phyloP scores from a whole-genome alignment of 1,140 invertebrate species.

The Drosophila takahashii region DNA sequence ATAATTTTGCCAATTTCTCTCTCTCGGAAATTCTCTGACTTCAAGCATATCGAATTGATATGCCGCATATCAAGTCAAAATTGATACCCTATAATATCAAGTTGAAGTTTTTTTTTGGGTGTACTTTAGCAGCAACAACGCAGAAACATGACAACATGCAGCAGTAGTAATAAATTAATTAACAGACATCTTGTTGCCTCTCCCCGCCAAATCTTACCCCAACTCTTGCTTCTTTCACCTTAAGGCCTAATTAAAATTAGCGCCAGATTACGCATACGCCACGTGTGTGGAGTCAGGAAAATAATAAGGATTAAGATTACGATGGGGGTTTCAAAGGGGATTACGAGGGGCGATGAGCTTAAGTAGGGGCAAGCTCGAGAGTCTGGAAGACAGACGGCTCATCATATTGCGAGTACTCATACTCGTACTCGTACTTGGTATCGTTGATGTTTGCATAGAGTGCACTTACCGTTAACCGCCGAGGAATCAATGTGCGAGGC shows the following conservation, averaged over 20 bases:
- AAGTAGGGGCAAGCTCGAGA: not conserved
- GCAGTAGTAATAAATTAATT: slow-evolving; percentile 32
- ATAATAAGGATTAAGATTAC: slow-evolving; percentile 12
- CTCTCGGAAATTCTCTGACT: no score
- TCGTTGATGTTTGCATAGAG: slow-evolving; percentile 50
- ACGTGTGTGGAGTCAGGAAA: slow-evolving; percentile 43
- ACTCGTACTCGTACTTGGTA: not conserved
- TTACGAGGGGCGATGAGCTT: not conserved
- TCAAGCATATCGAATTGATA: no score
- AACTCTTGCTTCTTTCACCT: slow-evolving; percentile 1
- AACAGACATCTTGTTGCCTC: slow-evolving; percentile 1
- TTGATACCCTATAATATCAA: no score
- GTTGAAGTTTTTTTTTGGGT: no score
- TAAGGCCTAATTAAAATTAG: slow-evolving; percentile 53
- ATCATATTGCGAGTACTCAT: slow-evolving; percentile 7
- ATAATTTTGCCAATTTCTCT: no score
- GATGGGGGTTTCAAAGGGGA: not conserved
- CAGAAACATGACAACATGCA: not conserved
- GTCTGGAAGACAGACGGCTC: slow-evolving; percentile 2
- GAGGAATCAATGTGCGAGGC: slow-evolving; percentile 44
- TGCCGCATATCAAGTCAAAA: no score
- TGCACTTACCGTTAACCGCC: slow-evolving; percentile 58
- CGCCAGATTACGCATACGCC: slow-evolving; percentile 67
- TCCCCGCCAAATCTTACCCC: not conserved
- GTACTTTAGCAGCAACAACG: slow-evolving; percentile 3